phyloP scores from a whole-genome alignment of 2,888 invertebrate genomes.

The Aphidius colemani region DNA sequence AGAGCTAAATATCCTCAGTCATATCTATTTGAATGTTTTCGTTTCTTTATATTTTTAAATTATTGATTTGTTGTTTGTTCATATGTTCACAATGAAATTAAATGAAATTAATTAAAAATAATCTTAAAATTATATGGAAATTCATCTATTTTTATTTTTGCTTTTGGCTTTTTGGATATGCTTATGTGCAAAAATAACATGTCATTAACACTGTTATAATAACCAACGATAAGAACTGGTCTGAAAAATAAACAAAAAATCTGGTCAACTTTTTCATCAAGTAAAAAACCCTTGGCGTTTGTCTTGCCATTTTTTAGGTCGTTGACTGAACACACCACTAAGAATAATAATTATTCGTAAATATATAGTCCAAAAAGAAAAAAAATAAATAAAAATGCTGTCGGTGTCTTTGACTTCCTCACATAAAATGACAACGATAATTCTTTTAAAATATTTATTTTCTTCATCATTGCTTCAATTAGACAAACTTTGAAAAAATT shows the following conservation, averaged over 20 bases:
- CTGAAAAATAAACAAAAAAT: slow-evolving; percentile 31
- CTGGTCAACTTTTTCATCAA: slow-evolving; percentile 32
- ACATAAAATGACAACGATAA: slow-evolving; percentile 1
- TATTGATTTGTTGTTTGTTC: too few species aligned
- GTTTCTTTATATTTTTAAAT: too few species aligned
- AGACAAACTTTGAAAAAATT: slow-evolving; percentile 41
- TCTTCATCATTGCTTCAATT: slow-evolving; percentile 41
- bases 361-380: slow-evolving; percentile 38
- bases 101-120: too few species aligned
- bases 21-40: too few species aligned
- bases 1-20: slow-evolving; percentile 32
- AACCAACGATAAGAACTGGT: too few species aligned
- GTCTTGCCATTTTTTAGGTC: slow-evolving; percentile 24
- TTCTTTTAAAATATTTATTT: slow-evolving; percentile 1
- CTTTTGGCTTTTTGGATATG: too few species aligned
- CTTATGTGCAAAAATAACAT: too few species aligned
- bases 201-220: too few species aligned
- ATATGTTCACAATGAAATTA: too few species aligned
- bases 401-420: slow-evolving; percentile 45
- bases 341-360: slow-evolving; percentile 47
- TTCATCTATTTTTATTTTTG: too few species aligned
- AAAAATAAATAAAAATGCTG: slow-evolving; percentile 31
- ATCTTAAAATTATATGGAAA: too few species aligned
- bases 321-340: slow-evolving; percentile 40
- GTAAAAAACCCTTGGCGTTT: slow-evolving; percentile 1